These are phyloP conservation scores for Lepidotrigona ventralis DNA, from an alignment of 1,140 invertebrate species.

Conservation along the genomic window DNA sequence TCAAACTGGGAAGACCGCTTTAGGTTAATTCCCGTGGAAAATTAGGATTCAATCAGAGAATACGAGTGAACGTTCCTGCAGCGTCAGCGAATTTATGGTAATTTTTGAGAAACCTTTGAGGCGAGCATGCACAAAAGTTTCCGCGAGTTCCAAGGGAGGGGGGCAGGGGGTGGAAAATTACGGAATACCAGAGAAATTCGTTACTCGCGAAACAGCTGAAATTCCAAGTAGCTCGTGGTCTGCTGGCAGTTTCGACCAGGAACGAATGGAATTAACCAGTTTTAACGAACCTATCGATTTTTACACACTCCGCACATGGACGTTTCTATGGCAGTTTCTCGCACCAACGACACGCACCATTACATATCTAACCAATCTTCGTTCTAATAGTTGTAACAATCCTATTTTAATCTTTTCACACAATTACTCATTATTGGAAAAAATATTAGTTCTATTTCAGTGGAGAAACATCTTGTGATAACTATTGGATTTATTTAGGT, in stretches of 20 bases:
- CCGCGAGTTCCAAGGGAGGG: background rate
- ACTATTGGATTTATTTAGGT: no score
- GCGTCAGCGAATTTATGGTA: background rate
- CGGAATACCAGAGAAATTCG: slow-evolving; percentile 21
- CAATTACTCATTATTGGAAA: no score
- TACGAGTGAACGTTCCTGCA: background rate
- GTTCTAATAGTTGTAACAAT: no score
- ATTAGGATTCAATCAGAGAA: slow-evolving; percentile 5
- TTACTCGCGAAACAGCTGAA: slow-evolving; percentile 9
- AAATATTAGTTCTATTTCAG: no score
- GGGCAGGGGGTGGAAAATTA: background rate
- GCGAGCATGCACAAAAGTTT: background rate
- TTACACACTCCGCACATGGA: background rate
- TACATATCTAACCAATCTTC: background rate
- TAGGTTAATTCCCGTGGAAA: background rate
- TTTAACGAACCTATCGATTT: background rate
- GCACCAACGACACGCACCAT: background rate
- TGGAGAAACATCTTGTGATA: no score
- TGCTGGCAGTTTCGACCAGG: background rate
- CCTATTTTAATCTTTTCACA: no score
- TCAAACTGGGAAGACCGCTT: no score
- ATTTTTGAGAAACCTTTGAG: slow-evolving; percentile 26
- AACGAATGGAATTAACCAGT: slow-evolving; percentile 1
- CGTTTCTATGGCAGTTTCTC: background rate
- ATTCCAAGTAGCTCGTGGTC: slow-evolving; percentile 3